Conservation (phyloP, 2,797 vertebrate genomes). For the Oreortyx pictus region DNA sequence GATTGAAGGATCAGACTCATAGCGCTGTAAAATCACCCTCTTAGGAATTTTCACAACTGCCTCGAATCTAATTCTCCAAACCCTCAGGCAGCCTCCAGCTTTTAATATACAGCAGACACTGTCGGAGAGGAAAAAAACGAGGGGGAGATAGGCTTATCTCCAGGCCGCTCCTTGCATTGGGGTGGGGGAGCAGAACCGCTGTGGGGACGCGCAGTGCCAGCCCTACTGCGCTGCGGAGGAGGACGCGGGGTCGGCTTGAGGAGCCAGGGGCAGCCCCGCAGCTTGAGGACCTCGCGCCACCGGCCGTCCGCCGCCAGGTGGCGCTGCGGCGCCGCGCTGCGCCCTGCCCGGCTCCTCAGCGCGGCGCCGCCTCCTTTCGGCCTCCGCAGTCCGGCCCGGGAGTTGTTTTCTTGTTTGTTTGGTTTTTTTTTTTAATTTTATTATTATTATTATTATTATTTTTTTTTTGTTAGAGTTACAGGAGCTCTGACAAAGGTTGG, state of each 20-base stretch:
- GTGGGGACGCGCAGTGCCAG: fast-evolving
- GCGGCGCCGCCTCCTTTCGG: too few relatives aligned
- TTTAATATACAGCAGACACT: conserved; percentile 45
- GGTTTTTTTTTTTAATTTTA: too few relatives aligned
- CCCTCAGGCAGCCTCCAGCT: conserved; percentile 64
- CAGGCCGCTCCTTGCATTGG: neutral
- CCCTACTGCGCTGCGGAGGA: fast-evolving
- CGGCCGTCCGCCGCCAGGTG: too few relatives aligned
- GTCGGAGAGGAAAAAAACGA: neutral
- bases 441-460: too few relatives aligned
- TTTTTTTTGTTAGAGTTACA: too few relatives aligned
- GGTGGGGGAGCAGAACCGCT: neutral
- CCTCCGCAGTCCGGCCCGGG: too few relatives aligned
- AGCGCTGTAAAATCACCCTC: conserved; percentile 63
- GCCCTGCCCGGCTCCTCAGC: neutral
- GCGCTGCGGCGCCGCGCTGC: neutral
- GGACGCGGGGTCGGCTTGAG: too few relatives aligned
- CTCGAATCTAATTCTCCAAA: conserved; percentile 60
- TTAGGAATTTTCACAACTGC: conserved; percentile 69
- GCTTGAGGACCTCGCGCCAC: too few relatives aligned
- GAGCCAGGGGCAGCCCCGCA: too few relatives aligned
- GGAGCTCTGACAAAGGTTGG: neutral
- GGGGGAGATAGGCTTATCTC: neutral
- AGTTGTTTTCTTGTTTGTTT: neutral
- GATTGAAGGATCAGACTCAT: conserved; percentile 69